These are phyloP conservation scores for Galeruca laticollis DNA, from an alignment of 2,888 invertebrate genomes.

Conservation along the genomic window DNA sequence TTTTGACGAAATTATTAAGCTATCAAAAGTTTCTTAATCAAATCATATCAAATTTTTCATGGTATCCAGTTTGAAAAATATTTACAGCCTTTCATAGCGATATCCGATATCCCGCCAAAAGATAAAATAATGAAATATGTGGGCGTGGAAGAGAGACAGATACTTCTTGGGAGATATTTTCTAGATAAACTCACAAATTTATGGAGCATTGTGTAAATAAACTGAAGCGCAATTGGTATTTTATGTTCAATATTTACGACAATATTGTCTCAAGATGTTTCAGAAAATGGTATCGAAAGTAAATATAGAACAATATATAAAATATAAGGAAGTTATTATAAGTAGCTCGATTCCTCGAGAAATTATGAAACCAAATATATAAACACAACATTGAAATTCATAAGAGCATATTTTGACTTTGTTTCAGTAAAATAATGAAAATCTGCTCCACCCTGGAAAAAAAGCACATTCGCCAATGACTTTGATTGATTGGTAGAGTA, in stretches of 20 bases:
- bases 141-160: conserved; percentile 2
- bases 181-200: conserved; percentile 15
- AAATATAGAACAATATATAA: neutral
- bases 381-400: too few relatives aligned
- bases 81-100: neutral
- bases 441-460: too few relatives aligned
- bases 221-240: neutral
- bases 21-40: neutral
- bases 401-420: too few relatives aligned
- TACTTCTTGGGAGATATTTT: neutral
- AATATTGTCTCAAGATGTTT: neutral
- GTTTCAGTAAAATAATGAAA: too few relatives aligned
- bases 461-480: too few relatives aligned
- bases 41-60: neutral
- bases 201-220: conserved; percentile 22
- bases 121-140: neutral
- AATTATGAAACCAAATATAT: too few relatives aligned
- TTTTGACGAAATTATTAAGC: too few relatives aligned
- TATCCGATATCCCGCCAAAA: neutral
- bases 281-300: neutral
- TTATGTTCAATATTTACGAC: neutral
- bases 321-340: too few relatives aligned
- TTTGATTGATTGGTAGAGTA: too few relatives aligned
- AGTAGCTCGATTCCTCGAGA: too few relatives aligned
- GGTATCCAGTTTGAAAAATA: neutral